Conservation (phyloP, 2,888 invertebrate species). For the Nowickia ferox region DNA sequence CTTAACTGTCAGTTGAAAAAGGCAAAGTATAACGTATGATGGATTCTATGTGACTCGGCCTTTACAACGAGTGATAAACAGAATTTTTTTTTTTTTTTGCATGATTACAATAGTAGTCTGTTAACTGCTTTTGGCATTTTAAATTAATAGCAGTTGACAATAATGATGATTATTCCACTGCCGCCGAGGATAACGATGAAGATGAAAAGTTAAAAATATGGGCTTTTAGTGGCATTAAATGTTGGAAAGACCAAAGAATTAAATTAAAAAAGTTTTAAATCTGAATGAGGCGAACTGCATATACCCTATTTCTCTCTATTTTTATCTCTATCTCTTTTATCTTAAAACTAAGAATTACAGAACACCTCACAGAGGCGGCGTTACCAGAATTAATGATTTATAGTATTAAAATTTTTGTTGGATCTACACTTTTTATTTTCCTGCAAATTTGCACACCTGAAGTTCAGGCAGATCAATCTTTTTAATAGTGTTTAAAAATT, state of each 20-base stretch:
- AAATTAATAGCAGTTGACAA: constrained; percentile 61
- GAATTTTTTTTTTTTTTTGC: constrained; percentile 41
- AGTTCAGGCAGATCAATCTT: too few relatives aligned
- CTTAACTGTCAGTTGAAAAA: too few relatives aligned
- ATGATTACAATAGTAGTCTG: constrained; percentile 56
- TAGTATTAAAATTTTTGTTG: too few relatives aligned
- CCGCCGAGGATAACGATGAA: background rate
- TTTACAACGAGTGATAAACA: constrained; percentile 44
- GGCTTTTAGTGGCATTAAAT: constrained; percentile 26
- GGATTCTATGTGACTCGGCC: too few relatives aligned
- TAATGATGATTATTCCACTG: constrained; percentile 27
- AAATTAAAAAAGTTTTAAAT: background rate
- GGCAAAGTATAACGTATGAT: too few relatives aligned
- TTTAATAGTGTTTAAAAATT: too few relatives aligned
- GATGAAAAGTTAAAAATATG: constrained; percentile 42
- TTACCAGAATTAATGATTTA: too few relatives aligned
- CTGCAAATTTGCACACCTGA: too few relatives aligned
- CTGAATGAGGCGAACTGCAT: background rate
- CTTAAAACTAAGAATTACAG: too few relatives aligned
- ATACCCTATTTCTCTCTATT: background rate
- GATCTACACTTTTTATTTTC: too few relatives aligned
- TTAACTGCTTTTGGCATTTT: constrained; percentile 63
- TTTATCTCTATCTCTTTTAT: too few relatives aligned
- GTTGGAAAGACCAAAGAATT: constrained; percentile 2
- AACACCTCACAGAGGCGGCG: too few relatives aligned